phyloP scores from a whole-genome alignment of 2,888 invertebrate species.

The Synanthedon formicaeformis region DNA sequence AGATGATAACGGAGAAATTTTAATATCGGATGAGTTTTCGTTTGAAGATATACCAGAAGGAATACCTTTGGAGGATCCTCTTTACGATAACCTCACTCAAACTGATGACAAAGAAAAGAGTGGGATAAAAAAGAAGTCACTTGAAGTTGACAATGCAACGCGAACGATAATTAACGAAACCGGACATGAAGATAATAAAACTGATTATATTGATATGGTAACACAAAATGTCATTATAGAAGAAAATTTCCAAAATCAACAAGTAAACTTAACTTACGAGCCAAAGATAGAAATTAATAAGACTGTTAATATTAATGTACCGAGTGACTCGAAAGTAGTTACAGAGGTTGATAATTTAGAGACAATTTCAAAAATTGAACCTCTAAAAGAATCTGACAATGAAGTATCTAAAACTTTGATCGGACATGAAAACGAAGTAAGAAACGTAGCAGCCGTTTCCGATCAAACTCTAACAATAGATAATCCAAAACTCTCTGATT shows the following conservation, averaged over 20 bases:
- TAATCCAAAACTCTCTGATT: slow-evolving; percentile 36
- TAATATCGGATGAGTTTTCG: slow-evolving; percentile 45
- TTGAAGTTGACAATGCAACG: not conserved
- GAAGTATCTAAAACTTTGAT: slow-evolving; percentile 2
- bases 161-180: not conserved
- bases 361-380: not conserved
- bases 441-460: not conserved
- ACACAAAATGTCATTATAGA: not conserved
- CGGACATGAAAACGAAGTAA: not conserved
- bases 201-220: slow-evolving; percentile 2
- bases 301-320: not conserved
- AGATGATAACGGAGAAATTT: slow-evolving; percentile 32
- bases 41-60: slow-evolving; percentile 57
- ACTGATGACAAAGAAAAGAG: slow-evolving; percentile 10
- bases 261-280: not conserved
- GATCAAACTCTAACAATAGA: slow-evolving; percentile 13
- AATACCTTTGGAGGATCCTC: slow-evolving; percentile 49
- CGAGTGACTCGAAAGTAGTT: not conserved
- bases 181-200: slow-evolving; percentile 1
- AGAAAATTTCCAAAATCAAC: not conserved
- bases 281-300: no score
- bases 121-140: not conserved
- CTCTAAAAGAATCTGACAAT: not conserved
- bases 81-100: slow-evolving; percentile 42
- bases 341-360: slow-evolving; percentile 1